These are phyloP conservation scores for Seriola dumerili DNA, from an alignment of 2,113 vertebrate genomes.

Conservation along the genomic window DNA sequence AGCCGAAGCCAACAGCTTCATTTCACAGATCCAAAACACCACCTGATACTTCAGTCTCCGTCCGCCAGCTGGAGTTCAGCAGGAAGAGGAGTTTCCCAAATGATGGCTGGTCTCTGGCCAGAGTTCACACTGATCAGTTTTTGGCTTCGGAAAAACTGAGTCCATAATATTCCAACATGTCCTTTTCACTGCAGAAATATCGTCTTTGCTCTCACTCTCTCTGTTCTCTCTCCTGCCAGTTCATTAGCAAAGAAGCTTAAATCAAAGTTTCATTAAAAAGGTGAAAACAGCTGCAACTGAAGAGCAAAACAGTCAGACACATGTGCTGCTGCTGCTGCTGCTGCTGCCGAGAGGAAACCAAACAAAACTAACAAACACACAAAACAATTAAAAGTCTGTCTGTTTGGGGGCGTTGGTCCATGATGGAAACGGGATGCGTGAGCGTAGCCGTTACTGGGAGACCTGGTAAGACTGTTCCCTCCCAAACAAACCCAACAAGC, in stretches of 20 bases:
- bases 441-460: too few relatives aligned
- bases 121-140: constrained; percentile 12
- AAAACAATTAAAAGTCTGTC: background rate
- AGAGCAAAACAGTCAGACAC: background rate
- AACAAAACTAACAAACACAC: background rate
- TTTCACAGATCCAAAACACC: constrained; percentile 11
- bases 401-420: background rate
- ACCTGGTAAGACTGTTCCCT: too few relatives aligned
- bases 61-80: constrained; percentile 29
- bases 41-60: constrained; percentile 22
- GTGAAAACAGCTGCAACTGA: constrained; percentile 6
- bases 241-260: constrained; percentile 4
- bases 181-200: background rate
- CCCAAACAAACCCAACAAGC: background rate
- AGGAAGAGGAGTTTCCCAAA: constrained; percentile 9
- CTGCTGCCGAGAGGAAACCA: background rate
- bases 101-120: constrained; percentile 15
- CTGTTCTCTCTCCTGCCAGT: constrained; percentile 1
- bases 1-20: constrained; percentile 2
- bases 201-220: background rate
- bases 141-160: background rate
- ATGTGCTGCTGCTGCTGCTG: background rate
- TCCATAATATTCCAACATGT: background rate
- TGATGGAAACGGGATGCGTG: too few relatives aligned
- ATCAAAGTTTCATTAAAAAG: constrained; percentile 6